These are phyloP conservation scores for Urocitellus parryii DNA, from an alignment of 2,113 vertebrate genomes.

Conservation along the genomic window DNA sequence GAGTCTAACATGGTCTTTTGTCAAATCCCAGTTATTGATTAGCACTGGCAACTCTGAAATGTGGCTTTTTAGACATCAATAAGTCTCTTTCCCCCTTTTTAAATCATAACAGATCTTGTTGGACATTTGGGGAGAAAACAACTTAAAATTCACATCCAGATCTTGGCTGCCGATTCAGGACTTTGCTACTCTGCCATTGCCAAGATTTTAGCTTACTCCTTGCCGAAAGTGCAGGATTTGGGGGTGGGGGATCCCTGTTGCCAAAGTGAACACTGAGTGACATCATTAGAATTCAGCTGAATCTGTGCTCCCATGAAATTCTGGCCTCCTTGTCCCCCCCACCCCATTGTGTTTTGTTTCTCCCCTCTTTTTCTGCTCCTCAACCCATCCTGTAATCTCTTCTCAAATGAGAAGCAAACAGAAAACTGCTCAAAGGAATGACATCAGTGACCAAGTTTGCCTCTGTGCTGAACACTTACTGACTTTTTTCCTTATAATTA, in stretches of 20 bases:
- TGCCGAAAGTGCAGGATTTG: conserved; percentile 73
- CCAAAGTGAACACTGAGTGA: conserved; percentile 80
- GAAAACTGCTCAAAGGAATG: conserved; percentile 68
- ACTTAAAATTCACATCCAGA: conserved; percentile 85
- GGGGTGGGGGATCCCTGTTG: conserved; percentile 70
- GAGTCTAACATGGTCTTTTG: conserved; percentile 67
- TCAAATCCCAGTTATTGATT: conserved; percentile 76
- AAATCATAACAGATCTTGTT: conserved; percentile 66
- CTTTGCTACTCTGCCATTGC: conserved; percentile 82
- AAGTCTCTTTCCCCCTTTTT: conserved; percentile 65
- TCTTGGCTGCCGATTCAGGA: conserved; percentile 80
- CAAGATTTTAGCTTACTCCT: conserved; percentile 83
- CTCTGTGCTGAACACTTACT: background rate
- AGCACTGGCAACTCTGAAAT: conserved; percentile 74
- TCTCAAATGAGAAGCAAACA: conserved; percentile 70
- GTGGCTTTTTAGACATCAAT: conserved; percentile 67
- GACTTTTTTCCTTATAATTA: background rate
- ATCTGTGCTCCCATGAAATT: conserved; percentile 57
- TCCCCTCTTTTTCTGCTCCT: background rate
- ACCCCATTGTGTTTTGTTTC: background rate
- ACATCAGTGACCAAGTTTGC: conserved; percentile 54
- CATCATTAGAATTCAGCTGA: conserved; percentile 81
- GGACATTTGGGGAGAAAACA: conserved; percentile 73
- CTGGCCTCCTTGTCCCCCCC: background rate
- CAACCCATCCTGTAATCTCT: conserved; percentile 59